Percentiles rank a stretch among this genome's conserved stretches.
Evolutionary conservation across 2,888 invertebrate species (phyloP).

Genomic region (Ormyrus labotus): DNA sequence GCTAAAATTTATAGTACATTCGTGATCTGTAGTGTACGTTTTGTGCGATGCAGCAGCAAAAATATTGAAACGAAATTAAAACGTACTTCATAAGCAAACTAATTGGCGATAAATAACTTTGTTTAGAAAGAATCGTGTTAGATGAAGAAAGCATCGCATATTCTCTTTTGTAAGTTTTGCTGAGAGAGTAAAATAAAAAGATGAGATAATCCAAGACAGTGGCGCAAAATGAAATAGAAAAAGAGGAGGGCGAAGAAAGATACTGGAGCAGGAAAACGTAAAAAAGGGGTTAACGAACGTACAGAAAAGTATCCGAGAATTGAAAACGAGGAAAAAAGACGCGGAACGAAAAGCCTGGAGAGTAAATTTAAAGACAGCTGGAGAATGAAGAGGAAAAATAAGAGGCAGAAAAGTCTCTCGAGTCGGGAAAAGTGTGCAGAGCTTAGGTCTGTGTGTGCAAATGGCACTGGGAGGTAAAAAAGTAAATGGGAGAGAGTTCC

Average conservation of each 20-base stretch:
- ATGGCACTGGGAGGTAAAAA: background rate
- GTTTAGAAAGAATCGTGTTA: too few relatives aligned
- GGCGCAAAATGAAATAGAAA: background rate
- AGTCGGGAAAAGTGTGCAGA: background rate
- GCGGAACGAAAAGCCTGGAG: background rate
- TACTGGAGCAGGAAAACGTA: too few relatives aligned
- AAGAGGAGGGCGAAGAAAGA: background rate
- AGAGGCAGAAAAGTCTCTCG: conserved; percentile 25
- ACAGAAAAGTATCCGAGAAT: conserved; percentile 21
- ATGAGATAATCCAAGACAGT: background rate
- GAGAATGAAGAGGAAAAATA: conserved; percentile 35
- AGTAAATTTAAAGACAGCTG: conserved; percentile 30
- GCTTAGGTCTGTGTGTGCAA: background rate
- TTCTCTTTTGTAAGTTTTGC: background rate
- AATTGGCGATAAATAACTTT: too few relatives aligned
- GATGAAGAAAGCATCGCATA: too few relatives aligned
- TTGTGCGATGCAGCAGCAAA: too few relatives aligned
- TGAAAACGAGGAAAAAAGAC: conserved; percentile 1
- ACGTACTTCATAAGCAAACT: too few relatives aligned
- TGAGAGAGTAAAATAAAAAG: background rate
- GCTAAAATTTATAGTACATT: too few relatives aligned
- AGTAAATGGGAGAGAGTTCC: conserved; percentile 8
- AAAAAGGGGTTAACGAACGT: background rate
- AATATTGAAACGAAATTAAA: too few relatives aligned
- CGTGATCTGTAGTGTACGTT: too few relatives aligned